Conservation (phyloP, 2,797 vertebrate genomes). For the Bovichtus variegatus region DNA sequence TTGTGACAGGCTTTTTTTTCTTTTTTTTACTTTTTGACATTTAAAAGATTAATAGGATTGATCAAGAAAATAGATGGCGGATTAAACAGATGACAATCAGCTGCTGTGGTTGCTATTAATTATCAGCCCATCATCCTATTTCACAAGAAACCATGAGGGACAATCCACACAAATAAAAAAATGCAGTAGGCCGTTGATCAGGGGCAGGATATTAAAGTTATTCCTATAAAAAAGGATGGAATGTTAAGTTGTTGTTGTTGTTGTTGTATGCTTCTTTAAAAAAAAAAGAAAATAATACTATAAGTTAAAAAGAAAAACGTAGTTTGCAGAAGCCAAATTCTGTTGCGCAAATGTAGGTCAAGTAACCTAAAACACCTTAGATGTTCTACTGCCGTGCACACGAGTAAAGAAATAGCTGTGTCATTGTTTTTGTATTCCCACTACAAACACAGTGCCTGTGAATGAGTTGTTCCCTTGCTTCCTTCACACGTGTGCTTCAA, state of each 20-base stretch:
- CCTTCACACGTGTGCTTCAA: constrained; percentile 40
- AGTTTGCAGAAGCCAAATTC: background rate
- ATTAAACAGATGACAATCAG: background rate
- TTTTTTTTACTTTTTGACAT: background rate
- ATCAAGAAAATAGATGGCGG: background rate
- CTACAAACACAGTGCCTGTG: constrained; percentile 2
- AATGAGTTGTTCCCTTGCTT: constrained; percentile 19
- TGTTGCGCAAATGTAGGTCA: background rate
- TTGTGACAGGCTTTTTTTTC: background rate
- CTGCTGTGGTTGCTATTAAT: background rate
- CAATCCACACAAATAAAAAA: background rate
- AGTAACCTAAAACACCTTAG: background rate
- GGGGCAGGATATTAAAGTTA: background rate
- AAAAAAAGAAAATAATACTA: background rate
- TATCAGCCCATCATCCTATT: background rate
- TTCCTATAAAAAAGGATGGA: background rate
- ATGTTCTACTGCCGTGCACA: background rate
- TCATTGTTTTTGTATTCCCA: background rate
- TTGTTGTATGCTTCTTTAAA: too few relatives aligned
- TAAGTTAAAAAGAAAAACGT: background rate
- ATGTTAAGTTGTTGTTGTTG: background rate
- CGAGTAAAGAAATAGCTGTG: background rate
- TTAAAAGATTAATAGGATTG: background rate
- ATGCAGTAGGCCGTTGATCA: background rate
- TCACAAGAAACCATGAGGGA: background rate